Conservation (phyloP, 2,113 vertebrate species). For the Ibidorhyncha struthersii region DNA sequence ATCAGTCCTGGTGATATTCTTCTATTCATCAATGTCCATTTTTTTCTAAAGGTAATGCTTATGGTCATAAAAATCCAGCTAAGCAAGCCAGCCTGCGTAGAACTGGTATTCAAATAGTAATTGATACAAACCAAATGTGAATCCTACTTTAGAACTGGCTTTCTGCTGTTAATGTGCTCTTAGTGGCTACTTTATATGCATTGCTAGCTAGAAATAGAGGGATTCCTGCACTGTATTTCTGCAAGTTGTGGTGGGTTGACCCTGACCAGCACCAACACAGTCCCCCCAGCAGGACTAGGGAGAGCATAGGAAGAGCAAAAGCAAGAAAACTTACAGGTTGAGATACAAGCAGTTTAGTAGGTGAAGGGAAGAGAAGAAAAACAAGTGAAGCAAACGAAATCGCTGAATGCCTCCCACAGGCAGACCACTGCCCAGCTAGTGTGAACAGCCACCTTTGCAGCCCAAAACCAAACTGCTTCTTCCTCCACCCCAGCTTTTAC, state of each 20-base stretch:
- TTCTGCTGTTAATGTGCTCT: background rate
- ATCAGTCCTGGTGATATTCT: background rate
- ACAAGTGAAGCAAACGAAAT: background rate
- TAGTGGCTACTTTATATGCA: background rate
- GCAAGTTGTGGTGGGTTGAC: background rate
- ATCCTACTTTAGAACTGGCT: background rate
- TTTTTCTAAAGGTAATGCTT: background rate
- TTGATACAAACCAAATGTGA: background rate
- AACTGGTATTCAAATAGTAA: background rate
- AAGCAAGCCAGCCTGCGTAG: background rate
- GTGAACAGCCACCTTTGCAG: background rate
- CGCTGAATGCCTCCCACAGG: background rate
- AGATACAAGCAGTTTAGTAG: background rate
- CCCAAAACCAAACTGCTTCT: background rate
- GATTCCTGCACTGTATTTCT: background rate
- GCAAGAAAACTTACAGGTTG: background rate
- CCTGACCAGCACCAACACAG: background rate
- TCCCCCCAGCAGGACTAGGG: background rate
- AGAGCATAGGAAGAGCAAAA: background rate
- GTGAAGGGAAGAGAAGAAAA: background rate
- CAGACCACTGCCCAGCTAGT: background rate
- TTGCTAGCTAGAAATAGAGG: background rate
- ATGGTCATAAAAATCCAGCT: background rate
- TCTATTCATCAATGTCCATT: background rate
- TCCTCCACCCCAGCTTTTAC: background rate